phyloP scores from a whole-genome alignment of 2,888 invertebrate species.

The Sarcophaga caerulescens region DNA sequence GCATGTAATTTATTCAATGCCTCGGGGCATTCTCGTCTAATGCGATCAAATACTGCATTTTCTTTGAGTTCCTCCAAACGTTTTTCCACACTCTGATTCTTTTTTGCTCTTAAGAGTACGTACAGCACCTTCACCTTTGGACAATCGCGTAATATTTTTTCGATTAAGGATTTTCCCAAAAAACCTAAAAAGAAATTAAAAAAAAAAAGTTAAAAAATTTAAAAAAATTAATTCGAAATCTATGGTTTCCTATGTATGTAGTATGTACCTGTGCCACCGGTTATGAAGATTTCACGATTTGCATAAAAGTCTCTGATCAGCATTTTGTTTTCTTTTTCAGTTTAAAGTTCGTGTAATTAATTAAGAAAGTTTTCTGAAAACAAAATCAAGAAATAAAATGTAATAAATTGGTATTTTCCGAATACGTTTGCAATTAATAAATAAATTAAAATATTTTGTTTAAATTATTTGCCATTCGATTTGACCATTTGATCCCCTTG shows the following conservation, averaged over 20 bases:
- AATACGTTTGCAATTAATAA: too few species aligned
- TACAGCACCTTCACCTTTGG: slow-evolving; percentile 88
- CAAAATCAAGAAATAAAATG: neutral
- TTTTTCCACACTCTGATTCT: slow-evolving; percentile 84
- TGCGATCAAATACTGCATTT: slow-evolving; percentile 81
- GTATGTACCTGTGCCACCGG: slow-evolving; percentile 89
- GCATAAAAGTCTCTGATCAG: slow-evolving; percentile 85
- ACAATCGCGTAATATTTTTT: slow-evolving; percentile 93
- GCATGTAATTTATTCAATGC: slow-evolving; percentile 85
- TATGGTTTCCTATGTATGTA: slow-evolving; percentile 50
- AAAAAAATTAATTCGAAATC: neutral
- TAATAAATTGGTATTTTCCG: too few species aligned
- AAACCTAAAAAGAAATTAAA: slow-evolving; percentile 84
- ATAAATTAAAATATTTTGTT: too few species aligned
- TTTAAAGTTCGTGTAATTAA: neutral
- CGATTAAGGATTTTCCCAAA: slow-evolving; percentile 93
- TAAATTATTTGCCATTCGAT: too few species aligned
- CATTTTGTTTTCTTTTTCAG: slow-evolving; percentile 63
- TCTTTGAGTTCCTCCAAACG: slow-evolving; percentile 84
- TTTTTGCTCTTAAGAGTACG: slow-evolving; percentile 88
- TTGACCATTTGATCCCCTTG: too few species aligned
- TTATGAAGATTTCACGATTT: slow-evolving; percentile 89
- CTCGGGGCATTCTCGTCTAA: slow-evolving; percentile 83
- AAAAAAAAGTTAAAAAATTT: neutral
- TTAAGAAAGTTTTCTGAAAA: neutral